Evolutionary conservation across 1,140 invertebrate species (phyloP).

Genomic region (Eupeodes corollae): DNA sequence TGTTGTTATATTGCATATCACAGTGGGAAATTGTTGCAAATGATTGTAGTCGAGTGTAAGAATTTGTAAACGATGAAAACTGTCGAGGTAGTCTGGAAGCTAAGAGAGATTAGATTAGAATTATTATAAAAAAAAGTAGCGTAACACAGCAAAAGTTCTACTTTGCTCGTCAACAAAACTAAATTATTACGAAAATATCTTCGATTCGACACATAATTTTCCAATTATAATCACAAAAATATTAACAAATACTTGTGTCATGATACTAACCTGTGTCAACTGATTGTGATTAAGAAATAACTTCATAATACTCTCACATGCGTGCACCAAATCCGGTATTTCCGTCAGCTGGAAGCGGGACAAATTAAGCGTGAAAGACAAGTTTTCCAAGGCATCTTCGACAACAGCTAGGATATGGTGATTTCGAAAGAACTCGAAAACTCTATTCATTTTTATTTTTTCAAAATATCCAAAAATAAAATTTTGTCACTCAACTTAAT

Average conservation of each 20-base stretch:
- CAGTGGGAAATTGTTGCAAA: constrained; percentile 51
- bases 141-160: too few relatives aligned
- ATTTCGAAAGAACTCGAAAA: constrained; percentile 49
- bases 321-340: constrained; percentile 42
- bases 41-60: constrained; percentile 52
- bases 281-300: constrained; percentile 48
- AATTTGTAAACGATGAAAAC: constrained; percentile 34
- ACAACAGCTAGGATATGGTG: constrained; percentile 49
- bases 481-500: too few relatives aligned
- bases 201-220: too few relatives aligned
- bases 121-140: background rate
- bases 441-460: constrained; percentile 38
- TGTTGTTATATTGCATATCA: constrained; percentile 47
- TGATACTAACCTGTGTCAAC: constrained; percentile 39
- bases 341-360: constrained; percentile 46
- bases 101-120: constrained; percentile 2
- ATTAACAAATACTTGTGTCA: too few relatives aligned
- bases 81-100: constrained; percentile 26
- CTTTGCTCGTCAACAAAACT: too few relatives aligned
- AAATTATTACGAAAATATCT: too few relatives aligned
- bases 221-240: too few relatives aligned
- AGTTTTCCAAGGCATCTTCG: constrained; percentile 45
- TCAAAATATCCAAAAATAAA: too few relatives aligned
- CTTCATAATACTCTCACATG: constrained; percentile 43
- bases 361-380: constrained; percentile 43